Conservation (phyloP, 2,888 invertebrate species). For the Spatulosminthurus flaviceps region DNA sequence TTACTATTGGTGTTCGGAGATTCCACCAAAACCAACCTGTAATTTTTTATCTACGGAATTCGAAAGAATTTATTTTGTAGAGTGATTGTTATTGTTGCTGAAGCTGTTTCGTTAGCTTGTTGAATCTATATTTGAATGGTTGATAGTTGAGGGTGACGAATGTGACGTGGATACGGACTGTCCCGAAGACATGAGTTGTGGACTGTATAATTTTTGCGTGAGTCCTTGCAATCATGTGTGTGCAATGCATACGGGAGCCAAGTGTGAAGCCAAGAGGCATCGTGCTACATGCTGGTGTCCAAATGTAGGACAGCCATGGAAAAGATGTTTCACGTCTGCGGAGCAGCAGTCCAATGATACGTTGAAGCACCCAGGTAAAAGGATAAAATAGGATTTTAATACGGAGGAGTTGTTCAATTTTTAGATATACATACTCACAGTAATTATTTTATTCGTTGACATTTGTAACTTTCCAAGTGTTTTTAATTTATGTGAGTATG, state of each 20-base stretch:
- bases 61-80: too few species aligned
- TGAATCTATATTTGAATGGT: too few species aligned
- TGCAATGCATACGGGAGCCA: slow-evolving; percentile 63
- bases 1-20: slow-evolving; percentile 60
- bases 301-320: slow-evolving; percentile 63
- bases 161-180: slow-evolving; percentile 61
- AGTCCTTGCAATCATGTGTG: slow-evolving; percentile 63
- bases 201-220: slow-evolving; percentile 61
- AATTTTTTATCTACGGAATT: too few species aligned
- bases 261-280: slow-evolving; percentile 62
- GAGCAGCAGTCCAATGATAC: slow-evolving; percentile 60
- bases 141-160: slow-evolving; percentile 62
- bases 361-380: slow-evolving; percentile 55
- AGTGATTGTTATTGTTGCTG: too few species aligned
- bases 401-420: too few species aligned
- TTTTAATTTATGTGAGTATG: too few species aligned
- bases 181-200: slow-evolving; percentile 63
- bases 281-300: slow-evolving; percentile 62
- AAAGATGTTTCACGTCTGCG: slow-evolving; percentile 59
- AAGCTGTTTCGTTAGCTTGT: too few species aligned
- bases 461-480: too few species aligned
- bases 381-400: too few species aligned
- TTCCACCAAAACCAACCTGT: slow-evolving; percentile 63
- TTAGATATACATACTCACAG: too few species aligned
- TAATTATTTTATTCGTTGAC: too few species aligned